Percentiles rank a stretch among this genome's conserved stretches.
Evolutionary conservation across 2,888 invertebrate species (phyloP).

Genomic region (Coelogynopora nodosa): DNA sequence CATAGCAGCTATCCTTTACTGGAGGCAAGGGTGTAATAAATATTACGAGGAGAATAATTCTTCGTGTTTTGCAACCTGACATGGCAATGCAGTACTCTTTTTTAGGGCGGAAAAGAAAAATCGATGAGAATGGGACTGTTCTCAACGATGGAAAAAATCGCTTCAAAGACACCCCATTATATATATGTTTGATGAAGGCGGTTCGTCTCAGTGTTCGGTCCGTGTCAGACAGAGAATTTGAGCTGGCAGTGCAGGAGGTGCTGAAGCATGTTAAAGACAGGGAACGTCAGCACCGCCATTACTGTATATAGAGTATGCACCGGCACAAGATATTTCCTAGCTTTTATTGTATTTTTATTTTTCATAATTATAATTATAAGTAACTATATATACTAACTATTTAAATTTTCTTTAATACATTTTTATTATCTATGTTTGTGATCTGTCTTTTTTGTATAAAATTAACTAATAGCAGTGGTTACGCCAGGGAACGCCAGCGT

Average conservation of each 20-base stretch:
- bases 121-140: background rate
- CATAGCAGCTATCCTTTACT: constrained; percentile 7
- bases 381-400: too few relatives aligned
- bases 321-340: too few relatives aligned
- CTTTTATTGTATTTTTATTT: too few relatives aligned
- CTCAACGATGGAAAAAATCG: background rate
- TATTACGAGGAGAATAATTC: background rate
- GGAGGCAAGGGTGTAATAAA: background rate
- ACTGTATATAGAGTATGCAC: background rate
- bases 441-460: too few relatives aligned
- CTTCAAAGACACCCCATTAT: background rate
- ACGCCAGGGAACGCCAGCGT: background rate
- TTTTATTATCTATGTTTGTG: too few relatives aligned
- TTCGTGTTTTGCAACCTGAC: background rate
- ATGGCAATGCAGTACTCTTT: background rate
- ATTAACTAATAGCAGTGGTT: too few relatives aligned
- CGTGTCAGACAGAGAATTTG: background rate
- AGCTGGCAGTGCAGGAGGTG: background rate
- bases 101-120: background rate
- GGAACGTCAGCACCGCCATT: background rate
- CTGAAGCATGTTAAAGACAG: constrained; percentile 1
- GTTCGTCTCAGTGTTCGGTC: background rate
- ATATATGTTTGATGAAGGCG: background rate
- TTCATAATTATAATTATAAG: too few relatives aligned
- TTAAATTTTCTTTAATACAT: too few relatives aligned